Evolutionary conservation across 2,888 invertebrate genomes (phyloP).

Genomic region (Agrotis clavis): DNA sequence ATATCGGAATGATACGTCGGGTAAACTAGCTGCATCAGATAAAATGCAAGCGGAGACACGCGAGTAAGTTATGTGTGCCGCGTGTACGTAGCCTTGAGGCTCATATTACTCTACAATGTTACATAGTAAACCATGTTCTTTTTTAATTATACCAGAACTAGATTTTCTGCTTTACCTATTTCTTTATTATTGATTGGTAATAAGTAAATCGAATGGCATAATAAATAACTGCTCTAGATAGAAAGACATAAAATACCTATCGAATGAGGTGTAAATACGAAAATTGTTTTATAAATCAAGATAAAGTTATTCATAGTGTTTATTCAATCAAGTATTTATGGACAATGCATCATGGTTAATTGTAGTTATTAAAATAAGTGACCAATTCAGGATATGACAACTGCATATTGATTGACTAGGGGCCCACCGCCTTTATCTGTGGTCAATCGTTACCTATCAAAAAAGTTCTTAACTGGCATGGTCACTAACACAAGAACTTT

Average conservation of each 20-base stretch:
- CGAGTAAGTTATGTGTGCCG: slow-evolving; percentile 49
- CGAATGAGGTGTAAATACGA: slow-evolving; percentile 43
- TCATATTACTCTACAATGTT: slow-evolving; percentile 47
- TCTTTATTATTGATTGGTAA: background rate
- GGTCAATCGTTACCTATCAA: too few relatives aligned
- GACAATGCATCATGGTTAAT: slow-evolving; percentile 22
- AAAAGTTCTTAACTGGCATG: too few relatives aligned
- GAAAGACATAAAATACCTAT: background rate
- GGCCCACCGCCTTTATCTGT: background rate
- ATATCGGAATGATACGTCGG: slow-evolving; percentile 67
- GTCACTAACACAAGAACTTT: too few relatives aligned
- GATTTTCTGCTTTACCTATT: slow-evolving; percentile 17
- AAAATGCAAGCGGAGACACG: slow-evolving; percentile 62
- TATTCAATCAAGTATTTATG: slow-evolving; percentile 30
- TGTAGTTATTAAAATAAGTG: slow-evolving; percentile 42
- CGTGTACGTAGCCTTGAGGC: slow-evolving; percentile 26
- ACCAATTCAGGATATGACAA: background rate
- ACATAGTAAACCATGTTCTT: slow-evolving; percentile 25
- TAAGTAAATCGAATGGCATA: slow-evolving; percentile 2
- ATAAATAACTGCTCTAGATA: slow-evolving; percentile 3
- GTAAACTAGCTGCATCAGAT: slow-evolving; percentile 70
- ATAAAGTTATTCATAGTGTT: slow-evolving; percentile 29
- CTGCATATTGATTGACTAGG: background rate
- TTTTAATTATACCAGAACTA: slow-evolving; percentile 37
- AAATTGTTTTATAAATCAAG: slow-evolving; percentile 35